Evolutionary conservation across 2,888 invertebrate genomes (phyloP), one percentile per base, ranked within the genome.

Genomic region (Fissipunctia ypsillon): DNA sequence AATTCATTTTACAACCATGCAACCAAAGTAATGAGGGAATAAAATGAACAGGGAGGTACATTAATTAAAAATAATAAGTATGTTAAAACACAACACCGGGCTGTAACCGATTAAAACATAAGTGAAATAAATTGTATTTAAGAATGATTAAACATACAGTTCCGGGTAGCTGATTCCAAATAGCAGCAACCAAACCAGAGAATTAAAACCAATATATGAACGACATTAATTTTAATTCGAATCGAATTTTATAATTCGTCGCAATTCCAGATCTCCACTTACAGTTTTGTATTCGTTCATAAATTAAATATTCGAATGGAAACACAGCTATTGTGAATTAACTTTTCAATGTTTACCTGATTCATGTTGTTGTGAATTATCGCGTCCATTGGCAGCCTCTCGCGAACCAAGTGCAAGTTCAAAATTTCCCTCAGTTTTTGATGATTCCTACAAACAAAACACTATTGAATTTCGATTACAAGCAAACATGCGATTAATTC

Each of bases 331-430:
- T 66, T 68, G 66, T 48, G 56, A 75, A 78, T 81, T 84, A 66
- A 68, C 35, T 73, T 69, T 68, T 76, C 74, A 84, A 84, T 88
- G 73, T 85, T 90, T 94, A 98, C 98, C 97, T 97, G 97, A 89
- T 97, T 97, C 88, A 97, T 96, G 89, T 97, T 98, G 89, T 97
- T 97, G 84, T 97, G 97, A 73, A 97, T 97, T 75, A 98, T 98
- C 80, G 97, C 97, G 73, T 98, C 98, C 86, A 98, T 96, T 22
- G 98, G 98, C 63, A 99, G 95, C 76, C 97, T 96, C 87, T 98
- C 98, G 79, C 97, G 97, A 28, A 99, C 98, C 83, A 98, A 96
- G 93, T 99, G 99, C 90, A 99, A 97, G 87, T 97, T 97, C 68
- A 99, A 94, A 87, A 99, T 98, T 80, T 98, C 98, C 81, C 96